Conservation (phyloP, 2,113 vertebrate species). For the Cyanoderma ruficeps region DNA sequence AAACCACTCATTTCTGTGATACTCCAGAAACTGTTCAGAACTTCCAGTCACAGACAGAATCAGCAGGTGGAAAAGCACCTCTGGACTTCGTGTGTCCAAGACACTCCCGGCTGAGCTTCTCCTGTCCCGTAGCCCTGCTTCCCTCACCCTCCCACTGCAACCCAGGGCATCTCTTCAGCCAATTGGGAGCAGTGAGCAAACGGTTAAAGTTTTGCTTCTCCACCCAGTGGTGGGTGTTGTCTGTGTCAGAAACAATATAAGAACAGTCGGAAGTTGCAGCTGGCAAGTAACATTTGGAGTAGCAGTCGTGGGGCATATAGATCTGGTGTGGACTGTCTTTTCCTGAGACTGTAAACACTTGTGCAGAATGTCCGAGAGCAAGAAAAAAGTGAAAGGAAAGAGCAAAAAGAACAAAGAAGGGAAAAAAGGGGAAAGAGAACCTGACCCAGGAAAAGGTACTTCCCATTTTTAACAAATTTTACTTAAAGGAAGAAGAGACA, state of each 20-base stretch:
- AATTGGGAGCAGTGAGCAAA: constrained; percentile 62
- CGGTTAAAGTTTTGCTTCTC: constrained; percentile 68
- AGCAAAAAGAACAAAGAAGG: constrained; percentile 79
- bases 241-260: constrained; percentile 73
- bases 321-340: constrained; percentile 60
- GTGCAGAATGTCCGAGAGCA: constrained; percentile 77
- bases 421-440: constrained; percentile 74
- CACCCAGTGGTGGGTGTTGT: constrained; percentile 75
- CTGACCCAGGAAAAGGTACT: constrained; percentile 73
- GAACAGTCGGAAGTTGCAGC: constrained; percentile 70
- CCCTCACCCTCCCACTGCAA: background rate
- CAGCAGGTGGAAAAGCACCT: background rate
- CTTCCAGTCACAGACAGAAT: background rate
- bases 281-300: constrained; percentile 66
- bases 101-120: background rate
- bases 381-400: constrained; percentile 76
- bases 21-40: background rate
- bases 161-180: constrained; percentile 37
- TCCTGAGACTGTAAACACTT: constrained; percentile 62
- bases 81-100: background rate
- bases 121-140: background rate
- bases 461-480: constrained; percentile 68
- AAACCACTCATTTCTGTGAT: background rate
- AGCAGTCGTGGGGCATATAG: constrained; percentile 63
- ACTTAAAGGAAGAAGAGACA: constrained; percentile 56